Evolutionary conservation across 1,140 invertebrate genomes (phyloP), one percentile per base, ranked within the genome.

Genomic region (Lucilia cuprina): DNA sequence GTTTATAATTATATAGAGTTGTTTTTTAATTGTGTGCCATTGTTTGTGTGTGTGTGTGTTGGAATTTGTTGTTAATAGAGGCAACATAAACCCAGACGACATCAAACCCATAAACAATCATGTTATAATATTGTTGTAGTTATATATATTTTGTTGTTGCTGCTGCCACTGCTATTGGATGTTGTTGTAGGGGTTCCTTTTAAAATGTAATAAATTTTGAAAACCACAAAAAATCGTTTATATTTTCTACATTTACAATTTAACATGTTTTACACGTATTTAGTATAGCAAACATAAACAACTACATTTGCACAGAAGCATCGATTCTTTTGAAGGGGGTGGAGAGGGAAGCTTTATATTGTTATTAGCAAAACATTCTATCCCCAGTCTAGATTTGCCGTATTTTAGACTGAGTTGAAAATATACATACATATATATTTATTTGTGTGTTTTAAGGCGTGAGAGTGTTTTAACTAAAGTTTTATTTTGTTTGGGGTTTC

Each of bases 31-130:
- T 14, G n/a, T 77, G 4, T 8, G 12, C 17, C 30, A 41, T 14
- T 4, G 34, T 41, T 1, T n/a, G 50, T 60, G 50, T 55, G 50
- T 55, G 10, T 55, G 50, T 70, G 65, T 70, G 17, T 70, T 70
- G 17, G 50, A 17, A 7, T 70, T 70, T 8, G 17, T 19, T 55
- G 19, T 10, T 70, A 70, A 70, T 65, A 65, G 60, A 65, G 60
- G 14, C 17, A 77, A 78, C 77, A 49, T 19, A 17, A 78, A 21
- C n/a, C 77, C 77, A 80, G 77, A 80, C 77, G 19, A 19, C 7
- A 80, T 25, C 5, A 78, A 49, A 49, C 77, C 41, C 77, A 80
- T 80, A 80, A 80, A 80, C 77, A 80, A 41, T 78, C 34, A 78
- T 21, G 41, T 80, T 80, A 49, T 80, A 21, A 49, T 80, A n/a